Evolutionary conservation across 1,140 invertebrate species (phyloP), one percentile per base, ranked within the genome.

Genomic region (Saccostrea echinata): DNA sequence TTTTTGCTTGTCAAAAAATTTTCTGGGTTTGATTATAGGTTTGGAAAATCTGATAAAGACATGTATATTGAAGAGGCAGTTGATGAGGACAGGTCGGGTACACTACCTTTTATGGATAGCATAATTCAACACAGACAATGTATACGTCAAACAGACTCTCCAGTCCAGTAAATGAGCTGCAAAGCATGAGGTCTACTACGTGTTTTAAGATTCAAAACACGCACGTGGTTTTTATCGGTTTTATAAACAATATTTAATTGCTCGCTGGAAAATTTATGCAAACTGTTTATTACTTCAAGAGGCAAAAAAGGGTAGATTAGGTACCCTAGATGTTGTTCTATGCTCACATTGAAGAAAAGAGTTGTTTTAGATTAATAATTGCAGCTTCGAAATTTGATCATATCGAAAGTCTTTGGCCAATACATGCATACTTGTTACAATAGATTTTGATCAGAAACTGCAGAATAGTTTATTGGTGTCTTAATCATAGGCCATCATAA

Each of bases 51-150:
- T n/a, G n/a, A n/a, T n/a, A n/a, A n/a, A n/a, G n/a, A n/a, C n/a
- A n/a, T n/a, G n/a, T n/a, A n/a, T n/a, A n/a, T n/a, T n/a, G n/a
- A n/a, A n/a, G n/a, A n/a, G n/a, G n/a, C n/a, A n/a, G n/a, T n/a
- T n/a, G n/a, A n/a, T n/a, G n/a, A n/a, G n/a, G n/a, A 61, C 57
- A 61, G 57, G 57, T 61, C 57, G 18, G 57, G 57, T 3, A 0
- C 57, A 61, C 57, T 61, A 61, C 57, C 57, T 61, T 61, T 21
- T 61, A 61, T 61, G 57, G 57, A 61, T 16, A 61, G 57, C 57
- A 61, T 61, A 21, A 61, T 61, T 61, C 16, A 61, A 61, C 57
- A 61, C 57, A 13, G 57, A 61, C 57, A n/a, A n/a, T n/a, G n/a
- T n/a, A n/a, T n/a, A n/a, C n/a, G n/a, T n/a, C n/a, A n/a, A n/a